A percentile compares a stretch with the other conserved stretches of the same genome.
phyloP scores from a whole-genome alignment of 2,797 vertebrate species.

The Microhierax caerulescens region DNA sequence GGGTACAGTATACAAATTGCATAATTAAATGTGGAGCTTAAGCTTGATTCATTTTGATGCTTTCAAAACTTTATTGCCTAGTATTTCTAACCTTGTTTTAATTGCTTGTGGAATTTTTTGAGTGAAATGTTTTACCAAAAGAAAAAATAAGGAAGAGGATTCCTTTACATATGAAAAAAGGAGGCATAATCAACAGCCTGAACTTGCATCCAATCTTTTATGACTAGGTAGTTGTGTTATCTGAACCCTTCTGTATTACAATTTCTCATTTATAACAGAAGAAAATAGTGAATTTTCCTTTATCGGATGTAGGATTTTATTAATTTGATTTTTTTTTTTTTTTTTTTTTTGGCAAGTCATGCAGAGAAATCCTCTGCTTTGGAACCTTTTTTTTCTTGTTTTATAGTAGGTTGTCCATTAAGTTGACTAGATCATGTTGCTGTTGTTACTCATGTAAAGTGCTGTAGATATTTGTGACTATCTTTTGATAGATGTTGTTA shows the following conservation, averaged over 20 bases:
- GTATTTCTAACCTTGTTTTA: neutral
- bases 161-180: neutral
- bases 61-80: neutral
- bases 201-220: neutral
- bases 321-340: neutral
- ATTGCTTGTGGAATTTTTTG: neutral
- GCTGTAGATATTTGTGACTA: neutral
- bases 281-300: neutral
- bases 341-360: neutral
- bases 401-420: neutral
- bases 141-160: neutral
- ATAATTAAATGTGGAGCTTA: neutral
- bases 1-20: neutral
- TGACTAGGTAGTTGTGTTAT: neutral
- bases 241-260: neutral
- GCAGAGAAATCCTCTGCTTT: neutral
- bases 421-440: neutral
- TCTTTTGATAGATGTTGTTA: neutral
- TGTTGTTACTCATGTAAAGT: neutral
- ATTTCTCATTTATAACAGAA: neutral
- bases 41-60: neutral
- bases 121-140: neutral
- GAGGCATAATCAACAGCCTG: neutral
- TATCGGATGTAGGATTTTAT: neutral
- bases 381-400: neutral